These are phyloP conservation scores for Cacoxenus indagator DNA, from an alignment of 2,888 invertebrate genomes.

Conservation along the genomic window DNA sequence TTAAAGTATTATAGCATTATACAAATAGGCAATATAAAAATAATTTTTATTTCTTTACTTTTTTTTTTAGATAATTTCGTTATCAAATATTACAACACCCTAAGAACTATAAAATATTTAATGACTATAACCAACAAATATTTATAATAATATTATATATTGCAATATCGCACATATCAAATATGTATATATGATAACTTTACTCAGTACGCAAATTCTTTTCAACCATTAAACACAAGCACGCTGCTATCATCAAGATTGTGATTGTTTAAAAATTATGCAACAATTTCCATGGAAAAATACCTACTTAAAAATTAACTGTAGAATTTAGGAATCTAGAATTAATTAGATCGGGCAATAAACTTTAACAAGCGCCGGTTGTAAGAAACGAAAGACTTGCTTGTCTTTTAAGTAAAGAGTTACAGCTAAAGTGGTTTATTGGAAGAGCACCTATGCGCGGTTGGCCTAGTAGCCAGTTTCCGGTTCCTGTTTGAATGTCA, in stretches of 20 bases:
- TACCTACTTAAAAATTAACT: constrained; percentile 43
- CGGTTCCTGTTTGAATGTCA: constrained; percentile 70
- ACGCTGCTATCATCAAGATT: not conserved
- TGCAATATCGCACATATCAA: not conserved
- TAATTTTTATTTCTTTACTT: not conserved
- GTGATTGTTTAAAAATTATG: constrained; percentile 47
- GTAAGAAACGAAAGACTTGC: constrained; percentile 51
- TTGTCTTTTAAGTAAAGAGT: constrained; percentile 31
- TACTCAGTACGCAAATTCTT: constrained; percentile 15
- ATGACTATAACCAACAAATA: constrained; percentile 20
- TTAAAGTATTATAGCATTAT: constrained; percentile 13
- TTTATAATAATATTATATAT: constrained; percentile 1
- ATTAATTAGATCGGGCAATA: not conserved
- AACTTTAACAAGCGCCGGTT: constrained; percentile 19
- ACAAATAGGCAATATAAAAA: constrained; percentile 22
- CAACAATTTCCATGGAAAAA: constrained; percentile 55
- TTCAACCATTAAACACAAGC: constrained; percentile 5
- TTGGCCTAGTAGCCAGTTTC: constrained; percentile 66
- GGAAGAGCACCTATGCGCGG: not conserved
- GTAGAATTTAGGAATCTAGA: constrained; percentile 38
- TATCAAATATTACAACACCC: constrained; percentile 18
- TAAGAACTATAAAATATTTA: not conserved
- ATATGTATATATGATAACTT: constrained; percentile 1
- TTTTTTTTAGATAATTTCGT: not conserved
- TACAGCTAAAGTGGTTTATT: constrained; percentile 18